A percentile compares a stretch with the other conserved stretches of the same genome.
Evolutionary conservation across 2,113 vertebrate genomes (phyloP).

Genomic region (Thomomys bottae): DNA sequence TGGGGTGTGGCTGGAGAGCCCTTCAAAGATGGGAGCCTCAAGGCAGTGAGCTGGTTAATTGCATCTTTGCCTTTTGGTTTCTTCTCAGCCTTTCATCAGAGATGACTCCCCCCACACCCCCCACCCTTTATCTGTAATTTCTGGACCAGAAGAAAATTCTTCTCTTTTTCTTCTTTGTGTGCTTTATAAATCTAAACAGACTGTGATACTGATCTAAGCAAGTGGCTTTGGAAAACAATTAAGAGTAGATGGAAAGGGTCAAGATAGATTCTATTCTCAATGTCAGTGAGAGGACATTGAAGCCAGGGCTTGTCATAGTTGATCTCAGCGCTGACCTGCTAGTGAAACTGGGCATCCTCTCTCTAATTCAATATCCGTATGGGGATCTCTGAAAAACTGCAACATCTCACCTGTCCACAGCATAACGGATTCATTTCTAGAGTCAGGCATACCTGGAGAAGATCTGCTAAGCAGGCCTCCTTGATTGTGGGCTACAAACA

Average conservation of each 20-base stretch:
- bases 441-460: neutral
- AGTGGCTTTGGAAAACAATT: neutral
- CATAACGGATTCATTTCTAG: neutral
- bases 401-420: neutral
- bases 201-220: slow-evolving; percentile 1
- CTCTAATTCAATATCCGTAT: neutral
- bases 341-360: neutral
- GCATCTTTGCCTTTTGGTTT: slow-evolving; percentile 53
- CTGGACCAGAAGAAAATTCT: neutral
- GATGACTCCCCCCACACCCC: no score
- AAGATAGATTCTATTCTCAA: neutral
- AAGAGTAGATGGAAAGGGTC: neutral
- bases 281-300: neutral
- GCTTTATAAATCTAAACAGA: slow-evolving; percentile 43
- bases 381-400: neutral
- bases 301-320: neutral
- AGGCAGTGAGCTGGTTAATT: slow-evolving; percentile 57
- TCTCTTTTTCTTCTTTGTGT: neutral
- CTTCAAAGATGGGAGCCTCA: slow-evolving; percentile 46
- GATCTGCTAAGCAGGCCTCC: neutral
- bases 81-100: slow-evolving; percentile 63
- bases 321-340: neutral
- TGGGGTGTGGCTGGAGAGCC: neutral
- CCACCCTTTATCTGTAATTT: slow-evolving; percentile 70
- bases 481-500: neutral